These are phyloP conservation scores for Halcyon badia DNA, from an alignment of 2,797 vertebrate species.

Conservation along the genomic window DNA sequence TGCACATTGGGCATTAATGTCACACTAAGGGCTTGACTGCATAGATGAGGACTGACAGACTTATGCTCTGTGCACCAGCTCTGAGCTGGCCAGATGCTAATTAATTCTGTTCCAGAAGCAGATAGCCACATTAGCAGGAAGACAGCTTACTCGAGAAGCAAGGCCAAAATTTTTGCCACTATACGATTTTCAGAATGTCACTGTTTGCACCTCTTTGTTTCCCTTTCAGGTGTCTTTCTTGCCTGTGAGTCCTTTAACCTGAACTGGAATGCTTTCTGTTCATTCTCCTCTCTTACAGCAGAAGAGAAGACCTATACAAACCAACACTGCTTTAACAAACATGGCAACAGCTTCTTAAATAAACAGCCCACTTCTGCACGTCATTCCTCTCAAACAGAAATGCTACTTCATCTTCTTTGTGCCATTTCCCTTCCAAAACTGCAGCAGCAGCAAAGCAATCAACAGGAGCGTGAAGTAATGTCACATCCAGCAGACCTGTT, in stretches of 20 bases:
- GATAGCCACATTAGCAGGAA: not conserved
- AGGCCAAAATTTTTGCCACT: not conserved
- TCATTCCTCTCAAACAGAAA: slow-evolving; percentile 3
- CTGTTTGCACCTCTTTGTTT: not conserved
- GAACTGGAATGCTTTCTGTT: slow-evolving; percentile 5
- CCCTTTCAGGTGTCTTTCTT: not conserved
- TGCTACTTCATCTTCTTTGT: slow-evolving; percentile 47
- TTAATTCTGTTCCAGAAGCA: not conserved
- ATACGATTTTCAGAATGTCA: not conserved
- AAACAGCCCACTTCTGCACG: not conserved
- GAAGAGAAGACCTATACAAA: not conserved
- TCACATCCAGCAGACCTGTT: slow-evolving; percentile 1
- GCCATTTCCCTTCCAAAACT: slow-evolving; percentile 38
- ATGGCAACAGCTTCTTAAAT: slow-evolving; percentile 24
- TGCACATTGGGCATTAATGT: not conserved
- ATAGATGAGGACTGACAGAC: not conserved
- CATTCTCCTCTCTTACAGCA: not conserved
- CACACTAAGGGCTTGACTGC: not conserved
- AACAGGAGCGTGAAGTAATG: not conserved
- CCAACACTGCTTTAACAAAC: not conserved
- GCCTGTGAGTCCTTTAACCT: not conserved
- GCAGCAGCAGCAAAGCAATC: slow-evolving; percentile 50
- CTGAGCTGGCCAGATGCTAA: slow-evolving; percentile 8
- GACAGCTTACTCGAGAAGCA: not conserved
- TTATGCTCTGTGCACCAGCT: not conserved